phyloP scores from a whole-genome alignment of 2,888 invertebrate genomes.

The Muschampia plurimacula region DNA sequence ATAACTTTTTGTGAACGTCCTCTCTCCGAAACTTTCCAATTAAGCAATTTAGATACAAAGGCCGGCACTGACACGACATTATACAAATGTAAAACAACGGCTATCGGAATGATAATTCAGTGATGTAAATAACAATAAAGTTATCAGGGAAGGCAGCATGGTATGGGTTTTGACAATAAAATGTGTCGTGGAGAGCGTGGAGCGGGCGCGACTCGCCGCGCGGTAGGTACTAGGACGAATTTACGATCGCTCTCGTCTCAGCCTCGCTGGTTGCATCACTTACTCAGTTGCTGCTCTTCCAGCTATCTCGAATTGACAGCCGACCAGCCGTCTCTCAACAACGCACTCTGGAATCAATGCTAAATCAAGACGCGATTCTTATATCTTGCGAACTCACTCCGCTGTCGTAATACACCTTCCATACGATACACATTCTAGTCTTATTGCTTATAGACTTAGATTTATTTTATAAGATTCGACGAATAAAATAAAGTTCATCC shows the following conservation, averaged over 20 bases:
- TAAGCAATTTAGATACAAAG: constrained; percentile 84
- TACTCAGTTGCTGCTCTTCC: constrained; percentile 21
- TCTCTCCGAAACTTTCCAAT: constrained; percentile 79
- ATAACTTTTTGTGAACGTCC: constrained; percentile 68
- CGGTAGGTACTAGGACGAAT: constrained; percentile 70
- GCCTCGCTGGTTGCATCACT: constrained; percentile 43
- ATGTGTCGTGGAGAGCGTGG: constrained; percentile 67
- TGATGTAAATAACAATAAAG: constrained; percentile 85
- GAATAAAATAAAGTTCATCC: neutral
- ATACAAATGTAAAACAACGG: constrained; percentile 82
- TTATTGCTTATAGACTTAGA: neutral
- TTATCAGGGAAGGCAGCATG: constrained; percentile 76
- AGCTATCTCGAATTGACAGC: constrained; percentile 30
- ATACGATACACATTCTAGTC: neutral
- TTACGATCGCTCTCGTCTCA: constrained; percentile 64
- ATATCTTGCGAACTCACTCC: constrained; percentile 35
- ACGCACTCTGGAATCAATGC: constrained; percentile 36
- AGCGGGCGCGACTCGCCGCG: constrained; percentile 65
- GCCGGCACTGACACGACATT: constrained; percentile 72
- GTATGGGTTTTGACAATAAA: constrained; percentile 84
- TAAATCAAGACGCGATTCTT: constrained; percentile 36
- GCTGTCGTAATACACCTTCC: constrained; percentile 24
- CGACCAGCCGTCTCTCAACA: constrained; percentile 32
- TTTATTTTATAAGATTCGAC: neutral
- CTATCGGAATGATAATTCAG: constrained; percentile 80